Percentiles rank a stretch among this genome's conserved stretches.
These are phyloP conservation scores for Ctenopoma kingsleyae DNA, from an alignment of 2,797 vertebrate genomes.

Conservation along the genomic window DNA sequence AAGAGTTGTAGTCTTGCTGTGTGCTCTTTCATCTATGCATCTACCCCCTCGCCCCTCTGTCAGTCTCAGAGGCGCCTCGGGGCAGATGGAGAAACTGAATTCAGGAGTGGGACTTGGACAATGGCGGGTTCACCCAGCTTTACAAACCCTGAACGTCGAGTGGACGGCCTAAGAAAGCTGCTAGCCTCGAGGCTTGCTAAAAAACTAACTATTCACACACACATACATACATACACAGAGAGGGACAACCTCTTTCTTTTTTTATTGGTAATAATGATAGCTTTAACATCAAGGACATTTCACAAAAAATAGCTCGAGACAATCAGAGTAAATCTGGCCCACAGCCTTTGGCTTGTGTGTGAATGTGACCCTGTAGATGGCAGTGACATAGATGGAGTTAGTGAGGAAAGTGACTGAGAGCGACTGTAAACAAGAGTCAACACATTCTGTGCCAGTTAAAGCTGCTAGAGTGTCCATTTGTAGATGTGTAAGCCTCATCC, in stretches of 20 bases:
- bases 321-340: slow-evolving; percentile 56
- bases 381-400: slow-evolving; percentile 41
- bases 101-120: slow-evolving; percentile 73
- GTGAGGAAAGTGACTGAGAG: slow-evolving; percentile 40
- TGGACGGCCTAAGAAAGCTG: slow-evolving; percentile 72
- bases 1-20: slow-evolving; percentile 61
- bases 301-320: slow-evolving; percentile 52
- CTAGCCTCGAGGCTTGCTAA: slow-evolving; percentile 68
- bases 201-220: slow-evolving; percentile 66
- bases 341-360: slow-evolving; percentile 61
- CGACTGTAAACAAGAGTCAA: slow-evolving; percentile 48
- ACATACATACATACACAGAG: slow-evolving; percentile 25
- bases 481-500: slow-evolving; percentile 45
- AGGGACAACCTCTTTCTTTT: slow-evolving; percentile 56
- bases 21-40: slow-evolving; percentile 73
- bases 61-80: slow-evolving; percentile 72
- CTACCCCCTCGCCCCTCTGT: slow-evolving; percentile 56
- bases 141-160: slow-evolving; percentile 75
- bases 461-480: slow-evolving; percentile 33
- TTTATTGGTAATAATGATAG: slow-evolving; percentile 69
- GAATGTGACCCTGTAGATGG: slow-evolving; percentile 52
- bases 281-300: slow-evolving; percentile 62
- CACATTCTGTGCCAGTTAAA: slow-evolving; percentile 46
- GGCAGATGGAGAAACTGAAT: slow-evolving; percentile 79
- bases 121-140: slow-evolving; percentile 75